A percentile compares a stretch with the other conserved stretches of the same genome.
phyloP scores from a whole-genome alignment of 1,140 invertebrate species.

The Aleiodes sp. region DNA sequence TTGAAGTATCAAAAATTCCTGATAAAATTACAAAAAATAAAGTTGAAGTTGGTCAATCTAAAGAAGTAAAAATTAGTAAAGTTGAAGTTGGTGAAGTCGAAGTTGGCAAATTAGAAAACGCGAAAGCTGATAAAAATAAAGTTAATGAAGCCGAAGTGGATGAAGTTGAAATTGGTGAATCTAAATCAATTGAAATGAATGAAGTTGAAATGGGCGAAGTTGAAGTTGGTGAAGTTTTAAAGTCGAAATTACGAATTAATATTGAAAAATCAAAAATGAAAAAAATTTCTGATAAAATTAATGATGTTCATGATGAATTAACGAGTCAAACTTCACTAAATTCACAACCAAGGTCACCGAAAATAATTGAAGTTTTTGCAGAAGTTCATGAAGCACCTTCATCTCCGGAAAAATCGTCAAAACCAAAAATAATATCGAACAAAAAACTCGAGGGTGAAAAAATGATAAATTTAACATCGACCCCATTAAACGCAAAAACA shows the following conservation, averaged over 20 bases:
- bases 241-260: too few relatives aligned
- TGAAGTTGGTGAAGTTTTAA: too few relatives aligned
- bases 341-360: too few relatives aligned
- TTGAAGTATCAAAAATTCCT: not conserved
- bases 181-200: not conserved
- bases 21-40: not conserved
- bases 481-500: slow-evolving; percentile 28
- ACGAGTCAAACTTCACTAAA: too few relatives aligned
- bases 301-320: slow-evolving; percentile 18
- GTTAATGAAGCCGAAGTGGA: too few relatives aligned
- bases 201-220: not conserved
- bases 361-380: too few relatives aligned
- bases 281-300: not conserved
- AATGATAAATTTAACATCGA: slow-evolving; percentile 25
- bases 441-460: slow-evolving; percentile 27
- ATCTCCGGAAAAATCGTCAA: slow-evolving; percentile 26
- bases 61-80: too few relatives aligned
- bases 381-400: too few relatives aligned
- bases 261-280: not conserved
- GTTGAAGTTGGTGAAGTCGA: too few relatives aligned
- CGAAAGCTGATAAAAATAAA: not conserved
- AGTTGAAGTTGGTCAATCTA: not conserved
- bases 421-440: slow-evolving; percentile 30
- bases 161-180: not conserved
- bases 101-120: too few relatives aligned